Percentiles rank a stretch among this genome's conserved stretches.
phyloP scores from a whole-genome alignment of 2,888 invertebrate genomes.

The Apodemia duryi region DNA sequence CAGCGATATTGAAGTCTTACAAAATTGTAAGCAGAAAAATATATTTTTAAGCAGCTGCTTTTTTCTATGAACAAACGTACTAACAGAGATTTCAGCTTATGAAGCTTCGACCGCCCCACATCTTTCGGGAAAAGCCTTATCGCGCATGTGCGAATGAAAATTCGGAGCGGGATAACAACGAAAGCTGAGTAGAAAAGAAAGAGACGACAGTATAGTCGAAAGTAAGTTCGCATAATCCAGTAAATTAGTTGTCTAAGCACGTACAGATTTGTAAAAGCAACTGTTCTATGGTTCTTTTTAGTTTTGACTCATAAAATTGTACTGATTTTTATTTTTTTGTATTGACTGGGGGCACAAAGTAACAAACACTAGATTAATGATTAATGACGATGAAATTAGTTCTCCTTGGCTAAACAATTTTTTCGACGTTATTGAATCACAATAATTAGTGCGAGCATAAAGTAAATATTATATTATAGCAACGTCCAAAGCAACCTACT shows the following conservation, averaged over 20 bases:
- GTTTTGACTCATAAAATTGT: slow-evolving; percentile 6
- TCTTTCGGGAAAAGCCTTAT: slow-evolving; percentile 60
- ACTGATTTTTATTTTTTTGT: neutral
- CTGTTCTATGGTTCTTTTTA: slow-evolving; percentile 5
- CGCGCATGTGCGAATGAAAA: slow-evolving; percentile 67
- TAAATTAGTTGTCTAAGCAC: slow-evolving; percentile 64
- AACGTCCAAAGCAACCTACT: too few relatives aligned
- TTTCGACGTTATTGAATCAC: neutral
- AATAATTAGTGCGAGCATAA: neutral
- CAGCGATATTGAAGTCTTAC: neutral
- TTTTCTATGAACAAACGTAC: slow-evolving; percentile 11
- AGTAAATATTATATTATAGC: too few relatives aligned
- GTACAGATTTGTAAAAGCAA: slow-evolving; percentile 53
- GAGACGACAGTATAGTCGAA: slow-evolving; percentile 41
- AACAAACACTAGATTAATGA: neutral
- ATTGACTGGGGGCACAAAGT: neutral
- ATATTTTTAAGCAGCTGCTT: neutral
- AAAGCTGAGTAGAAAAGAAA: slow-evolving; percentile 36
- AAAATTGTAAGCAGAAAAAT: neutral
- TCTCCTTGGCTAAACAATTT: neutral
- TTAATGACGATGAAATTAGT: neutral
- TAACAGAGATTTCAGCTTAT: slow-evolving; percentile 41
- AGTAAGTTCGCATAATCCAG: slow-evolving; percentile 59
- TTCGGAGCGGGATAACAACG: slow-evolving; percentile 45
- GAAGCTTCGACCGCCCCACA: slow-evolving; percentile 61